Base-by-base conservation (phyloP, 1,140 invertebrate genomes). In the Apis laboriosa region DNA sequence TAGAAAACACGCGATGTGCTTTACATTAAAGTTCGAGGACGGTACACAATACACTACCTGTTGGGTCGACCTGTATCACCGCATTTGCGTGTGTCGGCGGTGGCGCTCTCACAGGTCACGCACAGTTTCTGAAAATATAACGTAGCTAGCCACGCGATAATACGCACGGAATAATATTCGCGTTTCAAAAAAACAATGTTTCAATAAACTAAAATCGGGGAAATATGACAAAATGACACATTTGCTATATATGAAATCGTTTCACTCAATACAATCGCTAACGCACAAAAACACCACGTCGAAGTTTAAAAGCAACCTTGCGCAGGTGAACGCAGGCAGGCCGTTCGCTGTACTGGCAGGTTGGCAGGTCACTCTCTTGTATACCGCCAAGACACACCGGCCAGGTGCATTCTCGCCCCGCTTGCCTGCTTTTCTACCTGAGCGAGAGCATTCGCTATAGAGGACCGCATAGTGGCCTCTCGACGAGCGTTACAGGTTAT, bases 291-390 rank as follows among this genome's bases (percentile, higher is more conserved):
- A 79, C 81, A 75, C 73, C 79, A 80, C 85, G 77, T 79, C 82
- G 68, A 71, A 86, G 75, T 77, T 89, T 86, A 86, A 86, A 81
- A 76, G 77, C 80, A 89, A 89, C 86, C 89, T 90, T 88, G 89
- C 83, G 84, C 88, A 90, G 89, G 89, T 90, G 89, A 90, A 88
- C 89, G 88, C 89, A 87, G 89, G 83, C 78, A 83, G 82, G 88
- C 90, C 86, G 88, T 81, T 90, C 85, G 86, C 89, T 86, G 77
- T 86, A 82, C 86, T 88, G 88, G 90, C 91, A 91, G 89, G 88
- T 91, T 88, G 90, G 91, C 91, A 90, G 91, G 91, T 92, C 91
- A 92, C 91, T 92, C 89, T 90, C 89, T 90, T 88, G 87, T 87
- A 86, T 86, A 81, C 70, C 84, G 86, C 83, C 73, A 75, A 78